These are phyloP conservation scores for Chaenocephalus aceratus DNA, from an alignment of 2,113 vertebrate species.

Conservation along the genomic window DNA sequence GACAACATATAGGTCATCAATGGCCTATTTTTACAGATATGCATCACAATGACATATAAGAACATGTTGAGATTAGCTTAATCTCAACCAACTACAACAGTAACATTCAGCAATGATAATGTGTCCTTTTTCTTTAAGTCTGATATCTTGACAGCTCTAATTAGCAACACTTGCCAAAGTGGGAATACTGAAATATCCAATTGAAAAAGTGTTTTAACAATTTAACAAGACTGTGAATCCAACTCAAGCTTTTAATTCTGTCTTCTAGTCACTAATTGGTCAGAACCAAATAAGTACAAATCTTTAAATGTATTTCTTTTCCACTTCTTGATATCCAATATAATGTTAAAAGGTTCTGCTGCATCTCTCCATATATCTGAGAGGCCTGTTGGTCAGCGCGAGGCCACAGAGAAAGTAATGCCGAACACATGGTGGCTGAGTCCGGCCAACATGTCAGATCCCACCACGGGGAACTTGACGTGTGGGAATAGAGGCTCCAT, in stretches of 20 bases:
- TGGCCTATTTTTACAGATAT: too few relatives aligned
- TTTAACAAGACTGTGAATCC: too few relatives aligned
- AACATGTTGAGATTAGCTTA: too few relatives aligned
- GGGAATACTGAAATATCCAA: too few relatives aligned
- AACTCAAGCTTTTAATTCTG: background rate
- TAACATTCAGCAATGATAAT: too few relatives aligned
- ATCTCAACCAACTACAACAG: too few relatives aligned
- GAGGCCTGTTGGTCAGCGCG: conserved; percentile 20
- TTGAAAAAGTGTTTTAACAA: too few relatives aligned
- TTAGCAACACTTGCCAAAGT: too few relatives aligned
- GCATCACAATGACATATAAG: too few relatives aligned
- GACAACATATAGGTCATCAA: too few relatives aligned
- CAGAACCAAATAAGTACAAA: background rate
- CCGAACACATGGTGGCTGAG: conserved; percentile 76
- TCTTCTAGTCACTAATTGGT: background rate
- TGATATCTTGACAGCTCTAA: too few relatives aligned
- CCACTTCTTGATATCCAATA: background rate
- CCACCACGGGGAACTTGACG: conserved; percentile 64
- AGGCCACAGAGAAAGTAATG: conserved; percentile 67
- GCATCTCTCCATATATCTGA: background rate
- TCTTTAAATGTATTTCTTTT: background rate
- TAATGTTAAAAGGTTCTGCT: conserved; percentile 3
- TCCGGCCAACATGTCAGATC: conserved; percentile 67
- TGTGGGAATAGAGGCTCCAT: conserved; percentile 77
- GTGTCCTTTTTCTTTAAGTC: too few relatives aligned